A percentile compares a stretch with the other conserved stretches of the same genome.
phyloP scores from a whole-genome alignment of 2,888 invertebrate genomes.

The Melipona bicolor region DNA sequence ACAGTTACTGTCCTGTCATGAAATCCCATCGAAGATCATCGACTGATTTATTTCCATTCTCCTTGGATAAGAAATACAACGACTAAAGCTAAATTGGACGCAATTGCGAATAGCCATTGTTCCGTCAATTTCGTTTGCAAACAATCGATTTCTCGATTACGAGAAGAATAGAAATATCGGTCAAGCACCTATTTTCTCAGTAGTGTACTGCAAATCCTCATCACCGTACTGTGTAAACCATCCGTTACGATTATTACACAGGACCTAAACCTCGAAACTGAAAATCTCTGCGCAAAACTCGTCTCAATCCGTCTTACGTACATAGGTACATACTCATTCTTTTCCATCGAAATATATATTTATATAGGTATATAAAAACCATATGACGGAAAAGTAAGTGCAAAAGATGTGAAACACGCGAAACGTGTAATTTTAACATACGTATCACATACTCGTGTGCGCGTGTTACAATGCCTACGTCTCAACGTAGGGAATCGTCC shows the following conservation, averaged over 20 bases:
- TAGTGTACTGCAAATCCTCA: constrained; percentile 9
- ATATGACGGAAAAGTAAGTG: too few relatives aligned
- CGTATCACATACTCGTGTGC: not conserved
- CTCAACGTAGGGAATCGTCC: constrained; percentile 9
- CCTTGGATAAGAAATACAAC: not conserved
- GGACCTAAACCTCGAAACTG: too few relatives aligned
- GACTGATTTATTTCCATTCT: constrained; percentile 13
- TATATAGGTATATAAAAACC: too few relatives aligned
- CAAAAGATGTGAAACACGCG: not conserved
- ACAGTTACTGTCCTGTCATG: not conserved
- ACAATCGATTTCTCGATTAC: constrained; percentile 28
- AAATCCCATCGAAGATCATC: constrained; percentile 18
- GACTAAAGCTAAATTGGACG: too few relatives aligned
- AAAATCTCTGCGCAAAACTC: too few relatives aligned
- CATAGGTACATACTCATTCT: too few relatives aligned
- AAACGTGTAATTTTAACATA: not conserved
- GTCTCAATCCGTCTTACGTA: too few relatives aligned
- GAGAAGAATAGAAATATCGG: not conserved
- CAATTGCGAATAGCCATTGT: constrained; percentile 11
- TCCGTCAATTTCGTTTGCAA: constrained; percentile 51
- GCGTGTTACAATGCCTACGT: not conserved
- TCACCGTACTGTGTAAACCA: constrained; percentile 25
- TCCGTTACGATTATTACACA: constrained; percentile 14
- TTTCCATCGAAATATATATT: too few relatives aligned
- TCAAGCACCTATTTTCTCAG: too few relatives aligned